Evolutionary conservation across 2,797 vertebrate species (phyloP).

Genomic region (Choloepus didactylus): DNA sequence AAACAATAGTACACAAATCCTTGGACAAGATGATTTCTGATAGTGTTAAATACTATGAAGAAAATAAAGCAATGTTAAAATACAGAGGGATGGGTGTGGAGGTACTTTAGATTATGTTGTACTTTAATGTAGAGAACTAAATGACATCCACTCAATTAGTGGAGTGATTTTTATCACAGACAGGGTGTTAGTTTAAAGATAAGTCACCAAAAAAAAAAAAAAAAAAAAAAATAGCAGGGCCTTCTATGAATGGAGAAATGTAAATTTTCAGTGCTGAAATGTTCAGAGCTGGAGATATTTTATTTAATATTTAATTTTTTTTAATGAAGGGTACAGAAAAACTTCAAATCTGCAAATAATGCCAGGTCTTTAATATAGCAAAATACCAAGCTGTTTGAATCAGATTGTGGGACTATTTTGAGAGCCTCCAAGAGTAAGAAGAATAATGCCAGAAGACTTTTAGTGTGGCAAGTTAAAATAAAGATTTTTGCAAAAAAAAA

Average conservation of each 20-base stretch:
- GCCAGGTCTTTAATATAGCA: background rate
- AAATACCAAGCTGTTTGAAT: background rate
- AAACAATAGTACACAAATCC: background rate
- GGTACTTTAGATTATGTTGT: background rate
- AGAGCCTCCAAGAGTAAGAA: background rate
- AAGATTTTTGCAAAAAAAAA: background rate
- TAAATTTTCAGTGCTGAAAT: background rate
- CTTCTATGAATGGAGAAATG: background rate
- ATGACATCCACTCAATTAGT: background rate
- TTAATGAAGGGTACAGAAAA: background rate
- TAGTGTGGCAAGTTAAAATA: background rate
- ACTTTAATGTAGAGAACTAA: background rate
- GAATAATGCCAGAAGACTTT: background rate
- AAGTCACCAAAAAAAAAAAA: background rate
- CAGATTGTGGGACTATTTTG: background rate
- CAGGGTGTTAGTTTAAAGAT: background rate
- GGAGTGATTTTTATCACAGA: background rate
- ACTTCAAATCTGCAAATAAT: background rate
- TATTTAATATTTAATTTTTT: background rate
- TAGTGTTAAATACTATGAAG: background rate
- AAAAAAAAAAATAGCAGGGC: background rate
- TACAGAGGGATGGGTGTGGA: fast-evolving
- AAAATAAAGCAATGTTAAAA: background rate
- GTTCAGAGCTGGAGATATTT: background rate
- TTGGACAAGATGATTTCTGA: background rate